Base-by-base conservation (phyloP, 2,888 invertebrate species). In the Abrostola tripartita region DNA sequence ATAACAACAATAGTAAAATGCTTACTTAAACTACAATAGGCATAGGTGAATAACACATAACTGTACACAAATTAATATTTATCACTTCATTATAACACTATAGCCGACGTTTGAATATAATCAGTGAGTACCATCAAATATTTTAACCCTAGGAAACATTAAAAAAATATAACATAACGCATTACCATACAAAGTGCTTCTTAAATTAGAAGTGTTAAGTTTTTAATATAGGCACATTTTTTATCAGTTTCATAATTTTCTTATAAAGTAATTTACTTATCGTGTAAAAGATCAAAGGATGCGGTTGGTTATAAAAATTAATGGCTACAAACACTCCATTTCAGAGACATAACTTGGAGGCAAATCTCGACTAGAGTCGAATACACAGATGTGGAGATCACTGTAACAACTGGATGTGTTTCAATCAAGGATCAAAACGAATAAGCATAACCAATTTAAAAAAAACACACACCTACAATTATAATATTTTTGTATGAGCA, bases 241-340 rank as follows among this genome's bases (percentile, higher is more conserved):
- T 65, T 62, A 70, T 67, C 57, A 38, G 40, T 79, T 65, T 78
- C 73, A 74, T 78, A 81, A 76, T 76, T 78, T 75, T 75, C 57
- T 68, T 76, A 79, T 74, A 78, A 72, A 73, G 75, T 66, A 81
- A 78, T 79, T 81, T 66, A 68, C 55, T 68, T 79, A 80, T 77
- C 78, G 79, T 75, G 65, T 81, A 86, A 58, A 38, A 65, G 52
- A 75, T 90, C 88, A 90, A 90, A 88, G 85, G 86, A 88, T 83
- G 86, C 85, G 85, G 84, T 79, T 65, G 81, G 69, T 68, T 80
- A 89, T 92, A 91, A 92, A 92, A 91, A 89, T 85, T 90, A 90
- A 92, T 91, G 88, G 85, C 79, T 83, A 87, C 89, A 88, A 90
- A 91, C 91, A 91, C 88, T 88, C 87, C 85, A 91, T 91, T 90